Evolutionary conservation across 2,888 invertebrate species (phyloP), one percentile per base, ranked within the genome.

Genomic region (Caenorhabditis becei): DNA sequence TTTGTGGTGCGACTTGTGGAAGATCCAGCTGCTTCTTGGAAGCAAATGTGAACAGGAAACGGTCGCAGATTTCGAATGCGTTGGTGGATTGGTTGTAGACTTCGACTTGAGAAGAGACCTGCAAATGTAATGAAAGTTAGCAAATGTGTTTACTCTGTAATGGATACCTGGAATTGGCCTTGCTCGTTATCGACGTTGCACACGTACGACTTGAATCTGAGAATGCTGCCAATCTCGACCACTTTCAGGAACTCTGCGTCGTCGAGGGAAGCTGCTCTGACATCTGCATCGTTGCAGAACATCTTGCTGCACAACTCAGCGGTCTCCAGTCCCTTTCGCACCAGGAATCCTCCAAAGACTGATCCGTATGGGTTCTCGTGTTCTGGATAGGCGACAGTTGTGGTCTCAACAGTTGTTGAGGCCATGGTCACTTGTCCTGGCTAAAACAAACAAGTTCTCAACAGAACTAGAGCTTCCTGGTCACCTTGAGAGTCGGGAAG

Each of bases 301-400:
- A 66, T 51, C 23, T 71, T 70, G 10, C 77, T 77, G 23, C 72
- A 74, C 8, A 74, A 35, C 53, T 77, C 69, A 23, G 77, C 77
- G 2, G 74, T 74, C 32, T 82, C 82, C 2, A 82, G 24, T 8
- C 69, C 74, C 41, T 78, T 61, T 23, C 77, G 41, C 16, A 78
- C 51, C n/a, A 82, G 23, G 20, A 69, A 82, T 37, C 82, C 82
- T 20, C 82, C 77, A 53, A 78, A 82, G 11, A 77, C 82, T 7
- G 69, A 62, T 41, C 82, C 82, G 24, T 82, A 82, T 24, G 82
- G 77, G 44, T 78, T 82, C 37, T 82, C 72, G 54, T 80, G 67
- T 28, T 81, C 81, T 58, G 77, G 81, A 8, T 80, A 69, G 4
- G 74, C 67, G n/a, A 67, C 41, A 1, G 54, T 56, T 2, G 49